Evolutionary conservation across 2,888 invertebrate species (phyloP).

Genomic region (Vannuccia rotundouncinata): DNA sequence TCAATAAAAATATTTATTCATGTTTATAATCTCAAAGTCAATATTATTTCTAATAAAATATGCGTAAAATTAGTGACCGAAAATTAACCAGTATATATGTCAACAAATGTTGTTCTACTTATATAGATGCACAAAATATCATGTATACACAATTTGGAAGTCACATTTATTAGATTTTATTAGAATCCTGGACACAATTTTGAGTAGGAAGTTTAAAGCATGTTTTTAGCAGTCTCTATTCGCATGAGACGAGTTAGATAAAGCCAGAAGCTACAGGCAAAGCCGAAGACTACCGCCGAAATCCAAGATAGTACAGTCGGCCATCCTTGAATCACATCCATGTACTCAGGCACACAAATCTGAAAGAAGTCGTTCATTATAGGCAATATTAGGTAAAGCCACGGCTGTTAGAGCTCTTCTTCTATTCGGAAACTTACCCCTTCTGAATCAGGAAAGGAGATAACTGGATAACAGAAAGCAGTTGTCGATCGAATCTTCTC

Average conservation of each 20-base stretch:
- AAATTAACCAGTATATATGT: too few relatives aligned
- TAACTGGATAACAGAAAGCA: background rate
- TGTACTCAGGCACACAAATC: constrained; percentile 13
- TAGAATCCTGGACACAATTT: too few relatives aligned
- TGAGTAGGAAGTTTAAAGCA: constrained; percentile 41
- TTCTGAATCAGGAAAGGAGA: background rate
- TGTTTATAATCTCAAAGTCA: too few relatives aligned
- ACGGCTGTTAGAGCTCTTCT: background rate
- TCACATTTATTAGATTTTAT: too few relatives aligned
- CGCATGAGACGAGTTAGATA: constrained; percentile 81
- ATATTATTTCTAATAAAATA: too few relatives aligned
- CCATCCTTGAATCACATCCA: constrained; percentile 48
- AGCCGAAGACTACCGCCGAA: constrained; percentile 69
- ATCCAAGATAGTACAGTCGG: constrained; percentile 66
- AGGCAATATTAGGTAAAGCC: too few relatives aligned
- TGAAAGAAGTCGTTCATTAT: background rate
- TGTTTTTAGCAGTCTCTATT: constrained; percentile 50
- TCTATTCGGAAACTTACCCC: background rate
- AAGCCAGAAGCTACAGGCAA: constrained; percentile 78
- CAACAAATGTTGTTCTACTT: too few relatives aligned
- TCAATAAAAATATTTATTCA: too few relatives aligned
- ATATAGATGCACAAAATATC: too few relatives aligned
- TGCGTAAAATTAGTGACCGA: too few relatives aligned
- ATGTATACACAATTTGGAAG: too few relatives aligned
- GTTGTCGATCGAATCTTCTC: background rate